Evolutionary conservation across 2,113 vertebrate species (phyloP), one percentile per base, ranked within the genome.

Genomic region (Gavialis gangeticus): DNA sequence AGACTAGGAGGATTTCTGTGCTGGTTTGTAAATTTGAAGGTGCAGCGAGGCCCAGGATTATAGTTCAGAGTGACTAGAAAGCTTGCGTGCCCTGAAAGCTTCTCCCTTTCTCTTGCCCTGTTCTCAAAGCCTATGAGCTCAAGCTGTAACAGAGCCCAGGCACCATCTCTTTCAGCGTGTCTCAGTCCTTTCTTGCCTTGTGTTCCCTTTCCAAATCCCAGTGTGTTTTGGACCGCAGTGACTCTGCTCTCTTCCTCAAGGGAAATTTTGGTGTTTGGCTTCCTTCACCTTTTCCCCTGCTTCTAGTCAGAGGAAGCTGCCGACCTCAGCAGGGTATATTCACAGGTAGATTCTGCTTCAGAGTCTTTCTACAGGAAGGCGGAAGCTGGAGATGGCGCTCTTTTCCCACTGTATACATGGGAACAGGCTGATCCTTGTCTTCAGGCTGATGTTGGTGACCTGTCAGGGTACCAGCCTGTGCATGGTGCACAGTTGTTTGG

Each of bases 61-160:
- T 73, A 24, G 21, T 73, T 19, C 34, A 73, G 4, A 80, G 37
- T 0, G 0, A 66, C 1, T 5, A 1, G 6, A 12, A 10, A 60
- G 27, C 64, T 46, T n/a, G 4, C 3, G 21, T 2, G 34, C 59
- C 94, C 79, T 79, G 30, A 66, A 89, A 59, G 1, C 9, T n/a
- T 66, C 89, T 62, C 5, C 28, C 64, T 46, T 73, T 73, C 22
- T 75, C n/a, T 69, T 75, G 37, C 34, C 78, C 62, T 69, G 30
- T 85, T 24, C 85, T 75, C 1, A 62, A 80, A 10, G 19, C 30
- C 34, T 80, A 22, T 56, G 27, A 67, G 79, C 12, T n/a, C 18
- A 3, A 15, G 10, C 64, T 46, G 46, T 46, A 46, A 46, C 60
- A 22, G 78, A 27, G 73, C 3, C 25, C 6, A 1, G 54, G 71